Evolutionary conservation across 2,888 invertebrate species (phyloP).

Genomic region (Meliscaeva auricollis): DNA sequence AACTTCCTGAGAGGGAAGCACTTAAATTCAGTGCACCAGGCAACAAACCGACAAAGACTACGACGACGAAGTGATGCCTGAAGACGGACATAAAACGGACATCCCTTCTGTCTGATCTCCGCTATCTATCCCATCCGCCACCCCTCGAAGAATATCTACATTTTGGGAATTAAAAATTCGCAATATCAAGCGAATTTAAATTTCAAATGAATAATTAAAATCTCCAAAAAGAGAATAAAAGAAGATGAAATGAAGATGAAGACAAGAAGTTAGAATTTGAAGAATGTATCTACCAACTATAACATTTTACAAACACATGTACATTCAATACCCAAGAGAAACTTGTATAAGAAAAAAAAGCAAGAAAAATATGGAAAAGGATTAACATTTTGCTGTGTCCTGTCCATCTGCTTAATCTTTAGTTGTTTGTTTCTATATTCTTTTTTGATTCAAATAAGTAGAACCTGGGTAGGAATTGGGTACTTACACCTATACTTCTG

Average conservation of each 20-base stretch:
- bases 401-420: conserved; percentile 67
- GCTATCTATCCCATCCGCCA: not conserved
- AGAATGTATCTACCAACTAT: not conserved
- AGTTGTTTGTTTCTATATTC: conserved; percentile 17
- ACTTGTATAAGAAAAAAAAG: not conserved
- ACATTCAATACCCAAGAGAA: not conserved
- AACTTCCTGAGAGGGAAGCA: conserved; percentile 68
- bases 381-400: conserved; percentile 64
- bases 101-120: conserved; percentile 25
- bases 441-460: conserved; percentile 27
- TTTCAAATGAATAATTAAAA: conserved; percentile 75
- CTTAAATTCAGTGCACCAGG: conserved; percentile 71
- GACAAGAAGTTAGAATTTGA: not conserved
- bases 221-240: conserved; percentile 37
- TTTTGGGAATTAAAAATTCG: conserved; percentile 68
- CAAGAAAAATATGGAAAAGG: conserved; percentile 37
- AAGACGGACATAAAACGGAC: conserved; percentile 6
- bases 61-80: not conserved
- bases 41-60: not conserved
- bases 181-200: conserved; percentile 73
- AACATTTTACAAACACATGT: not conserved
- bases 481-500: conserved; percentile 62
- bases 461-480: not conserved
- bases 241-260: conserved; percentile 13
- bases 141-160: not conserved